A percentile compares a stretch with the other conserved stretches of the same genome.
These are phyloP conservation scores for Falco novaeseelandiae DNA, from an alignment of 2,797 vertebrate genomes.

Conservation along the genomic window DNA sequence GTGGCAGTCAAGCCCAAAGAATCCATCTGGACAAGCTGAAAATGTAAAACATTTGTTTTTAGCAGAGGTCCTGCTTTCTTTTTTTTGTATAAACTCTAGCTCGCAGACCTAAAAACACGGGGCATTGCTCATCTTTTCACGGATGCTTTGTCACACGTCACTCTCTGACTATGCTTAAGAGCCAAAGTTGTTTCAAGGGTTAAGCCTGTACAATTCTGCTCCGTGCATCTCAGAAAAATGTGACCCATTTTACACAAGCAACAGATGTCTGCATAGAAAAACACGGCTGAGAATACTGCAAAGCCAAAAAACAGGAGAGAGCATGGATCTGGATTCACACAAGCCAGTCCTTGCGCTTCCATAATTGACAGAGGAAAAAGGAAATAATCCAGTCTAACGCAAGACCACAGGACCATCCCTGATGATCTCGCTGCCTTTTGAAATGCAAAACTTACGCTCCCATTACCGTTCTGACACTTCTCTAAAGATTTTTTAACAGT, in stretches of 20 bases:
- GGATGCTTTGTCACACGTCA: neutral
- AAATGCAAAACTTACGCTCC: neutral
- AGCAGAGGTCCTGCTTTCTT: neutral
- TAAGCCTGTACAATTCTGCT: neutral
- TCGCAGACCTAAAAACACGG: neutral
- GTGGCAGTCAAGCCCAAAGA: constrained; percentile 84
- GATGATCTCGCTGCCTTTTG: neutral
- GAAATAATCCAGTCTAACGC: neutral
- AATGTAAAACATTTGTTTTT: constrained; percentile 49
- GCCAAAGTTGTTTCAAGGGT: neutral
- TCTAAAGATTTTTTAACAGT: neutral
- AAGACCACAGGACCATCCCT: neutral
- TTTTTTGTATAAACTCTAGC: neutral
- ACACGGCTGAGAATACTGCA: neutral
- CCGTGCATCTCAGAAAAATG: neutral
- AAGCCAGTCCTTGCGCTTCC: neutral
- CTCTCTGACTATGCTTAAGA: neutral
- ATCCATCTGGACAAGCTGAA: constrained; percentile 81
- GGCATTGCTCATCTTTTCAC: neutral
- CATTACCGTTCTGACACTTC: neutral
- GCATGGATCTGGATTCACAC: neutral
- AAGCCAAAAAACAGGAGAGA: neutral
- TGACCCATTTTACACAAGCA: neutral
- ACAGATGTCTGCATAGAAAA: neutral
- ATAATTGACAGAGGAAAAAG: neutral